Evolutionary conservation across 1,140 invertebrate species (phyloP).

Genomic region (Zaprionus capensis): DNA sequence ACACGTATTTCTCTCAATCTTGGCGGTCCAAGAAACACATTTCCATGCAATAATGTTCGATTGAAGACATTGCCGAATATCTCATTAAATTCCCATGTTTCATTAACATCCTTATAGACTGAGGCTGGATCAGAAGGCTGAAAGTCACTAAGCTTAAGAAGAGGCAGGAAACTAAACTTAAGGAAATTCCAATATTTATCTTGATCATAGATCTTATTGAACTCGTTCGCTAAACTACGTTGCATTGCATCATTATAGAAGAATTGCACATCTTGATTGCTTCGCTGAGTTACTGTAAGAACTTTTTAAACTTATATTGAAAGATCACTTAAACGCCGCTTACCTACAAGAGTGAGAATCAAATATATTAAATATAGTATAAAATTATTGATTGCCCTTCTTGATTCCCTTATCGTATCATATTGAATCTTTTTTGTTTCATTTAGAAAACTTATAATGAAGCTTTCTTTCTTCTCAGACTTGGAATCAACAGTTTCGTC

Average conservation of each 20-base stretch:
- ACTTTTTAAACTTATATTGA: not conserved
- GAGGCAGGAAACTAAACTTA: not conserved
- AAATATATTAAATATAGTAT: conserved; percentile 7
- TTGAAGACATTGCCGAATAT: not conserved
- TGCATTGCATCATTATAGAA: conserved; percentile 1
- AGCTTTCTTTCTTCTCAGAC: not conserved
- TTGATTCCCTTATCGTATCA: not conserved
- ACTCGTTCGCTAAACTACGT: not conserved
- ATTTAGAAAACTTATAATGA: not conserved
- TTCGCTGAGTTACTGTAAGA: conserved; percentile 9
- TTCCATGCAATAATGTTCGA: conserved; percentile 23
- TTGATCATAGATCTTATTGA: not conserved
- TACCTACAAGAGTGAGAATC: conserved; percentile 5
- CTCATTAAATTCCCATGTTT: not conserved
- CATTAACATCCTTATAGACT: conserved; percentile 1
- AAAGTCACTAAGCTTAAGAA: conserved; percentile 6
- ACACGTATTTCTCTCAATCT: conserved; percentile 28
- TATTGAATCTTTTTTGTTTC: conserved; percentile 2
- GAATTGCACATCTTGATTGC: conserved; percentile 7
- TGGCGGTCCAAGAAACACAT: conserved; percentile 24
- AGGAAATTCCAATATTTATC: conserved; percentile 14
- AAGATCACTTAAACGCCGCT: not conserved
- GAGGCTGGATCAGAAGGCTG: not conserved
- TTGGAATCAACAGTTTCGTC: not conserved
- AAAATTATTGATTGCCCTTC: not conserved